Evolutionary conservation across 2,888 invertebrate genomes (phyloP), one percentile per base, ranked within the genome.

Genomic region (Rhodophaea formosa): DNA sequence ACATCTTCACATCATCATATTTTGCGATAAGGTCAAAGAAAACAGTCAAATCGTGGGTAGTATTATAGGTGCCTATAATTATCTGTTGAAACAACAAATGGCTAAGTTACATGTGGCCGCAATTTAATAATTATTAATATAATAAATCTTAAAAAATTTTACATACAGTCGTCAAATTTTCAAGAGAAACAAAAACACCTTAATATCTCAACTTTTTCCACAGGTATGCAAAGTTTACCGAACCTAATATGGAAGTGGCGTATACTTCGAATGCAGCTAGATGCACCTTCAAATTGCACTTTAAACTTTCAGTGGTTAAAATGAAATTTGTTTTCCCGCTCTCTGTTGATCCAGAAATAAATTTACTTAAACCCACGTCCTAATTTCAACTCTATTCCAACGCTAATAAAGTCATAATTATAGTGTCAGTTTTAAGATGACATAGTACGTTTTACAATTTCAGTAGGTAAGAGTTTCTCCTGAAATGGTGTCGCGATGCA

Each of bases 401-500:
- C 0, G 0, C 0, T 0, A n/a, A 6, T 43, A 42, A 42, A 56
- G 30, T 7, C 14, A 62, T 62, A 62, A 66, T 69, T 5, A 14
- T 39, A 59, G 55, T 15, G 0, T 8, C 0, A 2, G 12, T 30
- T 43, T 7, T n/a, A 1, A 3, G 54, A 52, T 30, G 46, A 65
- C 57, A 66, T 79, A 71, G 7, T 71, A 57, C 65, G 42, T 76
- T 72, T 69, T 64, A 60, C 59, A 58, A 63, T 57, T 59, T 61
- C 53, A 53, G 53, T 53, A 35, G 62, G 58, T 53, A 59, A 58
- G 72, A 70, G 74, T 76, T 80, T 82, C 80, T 77, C 86, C 88
- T 76, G 86, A 87, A 87, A 85, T 83, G 88, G 88, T 77, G 74
- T 74, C 80, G 80, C 70, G 82, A 67, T 86, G 86, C 85, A 85